Base-by-base conservation (phyloP, 2,888 invertebrate genomes). In the Meteorus cinctellus region DNA sequence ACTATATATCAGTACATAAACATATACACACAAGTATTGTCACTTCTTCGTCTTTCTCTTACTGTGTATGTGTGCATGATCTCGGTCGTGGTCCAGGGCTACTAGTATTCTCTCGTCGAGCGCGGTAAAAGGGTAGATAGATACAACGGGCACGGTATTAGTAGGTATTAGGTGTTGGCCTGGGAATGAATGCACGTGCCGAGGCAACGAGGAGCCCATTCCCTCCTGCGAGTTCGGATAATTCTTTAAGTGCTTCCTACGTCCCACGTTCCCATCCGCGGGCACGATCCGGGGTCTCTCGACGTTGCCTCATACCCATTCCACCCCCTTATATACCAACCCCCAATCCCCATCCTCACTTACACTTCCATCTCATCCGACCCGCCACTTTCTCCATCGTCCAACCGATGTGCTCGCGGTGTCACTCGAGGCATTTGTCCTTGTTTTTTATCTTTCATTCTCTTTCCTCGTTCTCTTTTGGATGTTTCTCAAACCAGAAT, bases 171-270 rank as follows among this genome's bases (percentile, higher is more conserved):
- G 89, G 89, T 88, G 88, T 88, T 87, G 89, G 88, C 88, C 88
- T 88, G 89, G 89, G 89, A 89, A 89, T 84, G 84, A 82, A 83
- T 84, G 88, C 89, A 89, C 89, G 87, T 89, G 89, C 86, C 85
- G 82, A 84, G 83, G 85, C 84, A 86, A 82, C 84, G 85, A 84
- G 84, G 84, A 86, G 84, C 84, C 86, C 82, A 82, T 69, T 55
- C 79, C 78, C 84, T 77, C 77, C 74, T 74, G 79, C 84, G 88
- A 86, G 88, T 88, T 89, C 87, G 87, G 89, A 89, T 89, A 89
- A 89, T 89, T 89, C 89, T 89, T 89, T 89, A 89, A 89, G 89
- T 89, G 89, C 89, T 89, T 88, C 88, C 87, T 87, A 85, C 83
- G 77, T 76, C 80, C 84, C 82, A 55, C 81, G 72, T 74, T 76